Base-by-base conservation (phyloP, 1,140 invertebrate species). In the Contarinia nasturtii region DNA sequence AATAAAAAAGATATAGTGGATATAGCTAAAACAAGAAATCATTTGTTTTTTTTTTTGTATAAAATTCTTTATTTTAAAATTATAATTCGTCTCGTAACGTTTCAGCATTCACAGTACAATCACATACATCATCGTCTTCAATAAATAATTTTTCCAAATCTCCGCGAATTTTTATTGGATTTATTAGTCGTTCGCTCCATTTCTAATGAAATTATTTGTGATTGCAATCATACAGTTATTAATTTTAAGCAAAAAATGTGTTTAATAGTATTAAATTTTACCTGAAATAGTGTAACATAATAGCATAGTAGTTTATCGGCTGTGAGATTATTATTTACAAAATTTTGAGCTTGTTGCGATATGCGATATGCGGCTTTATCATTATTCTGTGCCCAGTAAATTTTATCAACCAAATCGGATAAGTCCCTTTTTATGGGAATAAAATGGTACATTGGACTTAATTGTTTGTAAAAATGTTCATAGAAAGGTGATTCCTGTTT, bases 401-500 rank as follows among this genome's bases (percentile, higher is more conserved):
- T 68, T 62, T 79, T 77, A 33, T 89, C 75, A 7, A 84, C 65
- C 19, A 96, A 67, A 69, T 97, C 77, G 36, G 49, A 79, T 17
- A 96, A 68, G 65, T 94, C 79, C 36, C 67, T 63, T 56, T 83
- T 80, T 19, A 96, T 67, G 33, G 88, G 80, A 43, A 97, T 65
- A 65, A 82, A 97, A 69, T 97, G 91, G 55, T 75, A 66, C 58
- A 76, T 76, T 14, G 86, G 78, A 50, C 70, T 54, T 14, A 96
- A 59, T 52, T 82, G 66, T 43, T 71, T 66, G 60, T 97, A 97
- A 67, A 95, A 97, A 70, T 89, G 82, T 72, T 97, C 93, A 64
- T 92, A 92, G 65, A 90, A 97, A 18, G 75, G 68, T 1, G 92
- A 97, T 42, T 89, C 76, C 65, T 93, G 89, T 68, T 97, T 98